Evolutionary conservation across 2,797 vertebrate genomes (phyloP), one percentile per base, ranked within the genome.

Genomic region (Protonibea diacanthus): DNA sequence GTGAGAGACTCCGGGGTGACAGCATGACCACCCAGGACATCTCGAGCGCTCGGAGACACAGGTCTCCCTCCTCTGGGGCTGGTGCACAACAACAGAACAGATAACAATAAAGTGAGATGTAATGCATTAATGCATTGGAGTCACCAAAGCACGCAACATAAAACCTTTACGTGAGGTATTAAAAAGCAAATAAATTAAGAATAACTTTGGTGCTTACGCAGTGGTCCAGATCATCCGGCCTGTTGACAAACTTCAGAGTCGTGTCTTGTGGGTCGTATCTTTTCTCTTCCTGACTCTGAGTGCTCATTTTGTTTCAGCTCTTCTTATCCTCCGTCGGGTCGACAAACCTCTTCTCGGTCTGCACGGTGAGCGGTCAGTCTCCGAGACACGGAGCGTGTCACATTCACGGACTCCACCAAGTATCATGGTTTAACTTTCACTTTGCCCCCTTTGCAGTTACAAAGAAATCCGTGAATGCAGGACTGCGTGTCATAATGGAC

Each of bases 21-120:
- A 0, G 89, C 93, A 12, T 96, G 95, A 0, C 91, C 93, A 58
- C n/a, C n/a, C 95, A 96, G 42, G 94, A 93, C 92, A 96, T 95
- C 73, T 93, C 68, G 1, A n/a, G n/a, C n/a, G 93, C 92, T 4
- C 92, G 44, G 33, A 92, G 87, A 45, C 29, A 9, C 8, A 7
- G 0, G 2, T 93, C 92, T 66, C 92, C 94, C 21, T 94, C 93
- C 0, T 86, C 92, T 3, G 83, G 53, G 0, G 93, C 94, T 95
- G 77, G 47, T 6, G 1, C 12, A 74, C 42, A 27, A 55, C 61
- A 74, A 52, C 2, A 62, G 6, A 20, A 13, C 76, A 74, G 38
- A 59, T 38, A 8, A 38, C 33, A 38, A 38, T 38, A 9, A 38
- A 38, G 33, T 38, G 33, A 38, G 33, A 8, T 38, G 33, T 38